These are phyloP conservation scores for Cyprinus carpio DNA, from an alignment of 2,113 vertebrate genomes.

Conservation along the genomic window DNA sequence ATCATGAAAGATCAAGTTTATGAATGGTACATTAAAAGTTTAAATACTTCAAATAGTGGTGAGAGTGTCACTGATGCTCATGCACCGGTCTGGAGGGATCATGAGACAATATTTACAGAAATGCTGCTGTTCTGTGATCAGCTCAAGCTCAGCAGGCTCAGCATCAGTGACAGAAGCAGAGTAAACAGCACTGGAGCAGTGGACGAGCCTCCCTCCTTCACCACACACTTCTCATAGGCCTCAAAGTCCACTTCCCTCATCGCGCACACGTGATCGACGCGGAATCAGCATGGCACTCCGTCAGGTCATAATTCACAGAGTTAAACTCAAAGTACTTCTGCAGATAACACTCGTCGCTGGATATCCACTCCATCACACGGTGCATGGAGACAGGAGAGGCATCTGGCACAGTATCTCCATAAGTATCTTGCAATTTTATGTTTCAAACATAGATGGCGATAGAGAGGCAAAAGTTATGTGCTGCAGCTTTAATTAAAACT, in stretches of 20 bases:
- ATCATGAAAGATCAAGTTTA: neutral
- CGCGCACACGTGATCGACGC: constrained; percentile 84
- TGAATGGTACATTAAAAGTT: neutral
- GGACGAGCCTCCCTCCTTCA: constrained; percentile 48
- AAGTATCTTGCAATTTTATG: too few relatives aligned
- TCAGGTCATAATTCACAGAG: constrained; percentile 85
- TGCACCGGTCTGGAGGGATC: neutral
- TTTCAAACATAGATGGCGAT: too few relatives aligned
- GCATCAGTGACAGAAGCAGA: constrained; percentile 52
- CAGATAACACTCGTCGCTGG: constrained; percentile 62
- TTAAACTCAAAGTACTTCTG: constrained; percentile 89
- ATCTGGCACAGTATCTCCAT: too few relatives aligned
- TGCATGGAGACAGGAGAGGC: constrained; percentile 85
- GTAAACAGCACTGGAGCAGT: constrained; percentile 48
- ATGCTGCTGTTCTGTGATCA: constrained; percentile 24
- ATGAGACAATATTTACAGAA: too few relatives aligned
- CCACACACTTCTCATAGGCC: constrained; percentile 78
- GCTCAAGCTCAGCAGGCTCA: constrained; percentile 52
- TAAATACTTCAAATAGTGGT: too few relatives aligned
- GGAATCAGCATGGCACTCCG: constrained; percentile 72
- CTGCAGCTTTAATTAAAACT: too few relatives aligned
- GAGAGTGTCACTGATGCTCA: neutral
- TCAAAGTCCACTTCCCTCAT: constrained; percentile 81
- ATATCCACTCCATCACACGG: constrained; percentile 71
- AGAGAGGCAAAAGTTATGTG: too few relatives aligned